Evolutionary conservation across 2,797 vertebrate species (phyloP).

Genomic region (Ciconia nigra): DNA sequence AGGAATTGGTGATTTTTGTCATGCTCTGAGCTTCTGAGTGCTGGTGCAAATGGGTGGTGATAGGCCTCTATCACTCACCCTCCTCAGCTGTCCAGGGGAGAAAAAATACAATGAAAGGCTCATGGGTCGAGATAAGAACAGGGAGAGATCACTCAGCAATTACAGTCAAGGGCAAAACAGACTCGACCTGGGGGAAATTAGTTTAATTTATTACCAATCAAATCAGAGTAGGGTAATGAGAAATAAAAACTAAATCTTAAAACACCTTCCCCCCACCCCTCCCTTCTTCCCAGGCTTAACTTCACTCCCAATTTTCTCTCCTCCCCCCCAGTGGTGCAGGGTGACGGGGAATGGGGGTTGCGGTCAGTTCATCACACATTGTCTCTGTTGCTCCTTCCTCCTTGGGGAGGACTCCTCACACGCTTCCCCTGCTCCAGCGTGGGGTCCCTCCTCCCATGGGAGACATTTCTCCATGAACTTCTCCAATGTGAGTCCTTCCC

Average conservation of each 20-base stretch:
- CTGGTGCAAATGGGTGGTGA: not conserved
- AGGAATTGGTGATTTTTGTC: not conserved
- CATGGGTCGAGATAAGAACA: not conserved
- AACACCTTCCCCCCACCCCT: not conserved
- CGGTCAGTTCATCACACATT: not conserved
- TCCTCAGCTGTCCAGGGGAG: not conserved
- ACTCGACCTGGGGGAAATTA: not conserved
- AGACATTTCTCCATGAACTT: not conserved
- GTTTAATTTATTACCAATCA: not conserved
- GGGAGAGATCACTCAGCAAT: not conserved
- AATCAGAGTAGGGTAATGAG: not conserved
- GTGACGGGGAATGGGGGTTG: not conserved
- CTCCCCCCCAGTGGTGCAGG: not conserved
- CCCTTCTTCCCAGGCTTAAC: not conserved
- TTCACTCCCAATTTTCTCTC: not conserved
- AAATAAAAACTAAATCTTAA: not conserved
- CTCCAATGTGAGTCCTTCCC: not conserved
- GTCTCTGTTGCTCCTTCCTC: not conserved
- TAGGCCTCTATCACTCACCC: not conserved
- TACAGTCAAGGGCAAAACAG: not conserved
- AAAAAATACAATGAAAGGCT: not conserved
- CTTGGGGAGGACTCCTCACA: not conserved
- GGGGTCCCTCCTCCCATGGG: not conserved
- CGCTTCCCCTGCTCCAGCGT: not conserved
- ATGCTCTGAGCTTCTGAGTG: not conserved